Base-by-base conservation (phyloP, 2,797 vertebrate species). In the Sparus aurata region DNA sequence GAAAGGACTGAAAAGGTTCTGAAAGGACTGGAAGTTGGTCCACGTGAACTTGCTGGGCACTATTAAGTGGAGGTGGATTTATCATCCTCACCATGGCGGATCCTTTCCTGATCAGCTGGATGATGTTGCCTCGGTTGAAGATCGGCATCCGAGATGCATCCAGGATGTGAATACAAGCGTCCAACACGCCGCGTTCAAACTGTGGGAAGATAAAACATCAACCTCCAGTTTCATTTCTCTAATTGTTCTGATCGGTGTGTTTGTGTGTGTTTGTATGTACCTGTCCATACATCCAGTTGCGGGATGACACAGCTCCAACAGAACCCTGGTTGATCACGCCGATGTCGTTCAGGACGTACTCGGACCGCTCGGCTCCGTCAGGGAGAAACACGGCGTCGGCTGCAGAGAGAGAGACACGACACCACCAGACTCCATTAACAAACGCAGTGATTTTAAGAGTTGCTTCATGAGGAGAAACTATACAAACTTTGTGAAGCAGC, bases 151-250 rank as follows among this genome's bases (percentile, higher is more conserved):
- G 77, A 8, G 95, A 97, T 15, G 46, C 74, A 75, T 98, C 97
- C 96, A 99, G 93, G 87, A 98, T 63, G 55, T 93, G 93, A 1
- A 99, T 95, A 66, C 98, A 99, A 69, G 97, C 93, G 3, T 98
- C 97, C 75, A 99, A 85, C 67, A 99, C 12, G 0, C 94, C 92
- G 0, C 84, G 74, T 85, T 98, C 96, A 94, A 97, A 98, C 98
- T 99, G 75, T 55, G 38, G 3, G 52, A 22, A 71, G 23, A 49
- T 4, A 7, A 52, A 0, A 2, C 2, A 1, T n/a, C 3, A 12
- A n/a, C 22, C 45, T 12, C 2, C 0, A 9, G 4, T 27, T 10
- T 13, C 15, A 15, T 3, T 9, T 1, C 7, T 43, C 2, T 45
- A 11, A 12, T 46, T 23, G 5, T 41, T 12, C 1, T 30, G 18